Percentiles rank a stretch among this genome's conserved stretches.
Evolutionary conservation across 1,140 invertebrate genomes (phyloP).

Genomic region (Temnothorax longispinosus): DNA sequence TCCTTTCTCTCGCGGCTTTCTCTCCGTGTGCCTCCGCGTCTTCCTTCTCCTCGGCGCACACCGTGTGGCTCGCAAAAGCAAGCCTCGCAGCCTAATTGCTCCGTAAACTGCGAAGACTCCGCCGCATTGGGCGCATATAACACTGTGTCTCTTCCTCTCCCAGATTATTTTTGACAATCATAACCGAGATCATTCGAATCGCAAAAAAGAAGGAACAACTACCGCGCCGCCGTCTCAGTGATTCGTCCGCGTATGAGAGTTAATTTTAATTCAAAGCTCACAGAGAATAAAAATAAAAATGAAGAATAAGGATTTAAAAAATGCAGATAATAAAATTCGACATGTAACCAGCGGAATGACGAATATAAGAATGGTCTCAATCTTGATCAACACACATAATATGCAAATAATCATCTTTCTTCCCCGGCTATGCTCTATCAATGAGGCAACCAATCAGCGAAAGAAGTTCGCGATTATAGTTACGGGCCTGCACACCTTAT

Average conservation of each 20-base stretch:
- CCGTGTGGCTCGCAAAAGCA: conserved; percentile 40
- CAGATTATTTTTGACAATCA: conserved; percentile 18
- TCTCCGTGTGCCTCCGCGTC: conserved; percentile 45
- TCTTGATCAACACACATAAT: not conserved
- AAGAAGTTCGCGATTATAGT: conserved; percentile 50
- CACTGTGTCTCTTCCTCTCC: conserved; percentile 46
- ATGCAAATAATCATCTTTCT: conserved; percentile 36
- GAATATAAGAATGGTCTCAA: not conserved
- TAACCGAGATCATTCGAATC: conserved; percentile 3
- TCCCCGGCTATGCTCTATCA: not conserved
- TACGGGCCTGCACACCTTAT: conserved; percentile 23
- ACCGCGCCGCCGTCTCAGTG: not conserved
- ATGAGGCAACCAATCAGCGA: conserved; percentile 28
- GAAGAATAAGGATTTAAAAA: not conserved
- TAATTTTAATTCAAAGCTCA: not conserved
- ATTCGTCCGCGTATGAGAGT: not conserved
- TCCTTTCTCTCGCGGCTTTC: conserved; percentile 53
- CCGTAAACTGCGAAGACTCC: conserved; percentile 69
- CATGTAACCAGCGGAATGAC: not conserved
- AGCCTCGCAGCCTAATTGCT: conserved; percentile 73
- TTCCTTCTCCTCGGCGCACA: conserved; percentile 50
- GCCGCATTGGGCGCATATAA: conserved; percentile 32
- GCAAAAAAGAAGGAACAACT: not conserved
- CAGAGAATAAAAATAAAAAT: not conserved
- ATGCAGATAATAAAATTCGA: not conserved